These are phyloP conservation scores for Philaethria dido DNA, from an alignment of 2,888 invertebrate genomes.

Conservation along the genomic window DNA sequence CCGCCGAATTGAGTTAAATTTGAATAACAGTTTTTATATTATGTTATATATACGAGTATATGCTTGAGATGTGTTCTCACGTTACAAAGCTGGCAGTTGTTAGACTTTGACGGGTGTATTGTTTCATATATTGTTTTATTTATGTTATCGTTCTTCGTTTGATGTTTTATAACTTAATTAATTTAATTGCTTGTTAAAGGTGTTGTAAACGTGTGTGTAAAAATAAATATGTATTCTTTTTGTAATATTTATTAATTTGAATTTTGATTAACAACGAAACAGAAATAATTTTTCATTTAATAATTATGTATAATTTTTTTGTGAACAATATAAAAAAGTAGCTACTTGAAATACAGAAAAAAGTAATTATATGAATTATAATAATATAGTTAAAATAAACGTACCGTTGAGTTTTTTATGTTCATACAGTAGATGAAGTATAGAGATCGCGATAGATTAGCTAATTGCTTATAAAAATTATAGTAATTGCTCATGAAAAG, in stretches of 20 bases:
- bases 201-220: conserved; percentile 1
- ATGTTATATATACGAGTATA: background rate
- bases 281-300: background rate
- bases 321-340: no score
- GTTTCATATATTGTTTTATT: conserved; percentile 10
- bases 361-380: no score
- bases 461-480: no score
- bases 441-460: no score
- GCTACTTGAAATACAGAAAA: no score
- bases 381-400: no score
- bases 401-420: no score
- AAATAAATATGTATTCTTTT: conserved; percentile 1
- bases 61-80: background rate
- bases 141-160: conserved; percentile 8
- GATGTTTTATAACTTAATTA: conserved; percentile 22
- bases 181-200: conserved; percentile 19
- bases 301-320: no score
- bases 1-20: no score
- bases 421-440: no score
- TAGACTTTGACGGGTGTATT: background rate
- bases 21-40: no score
- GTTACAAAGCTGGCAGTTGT: background rate
- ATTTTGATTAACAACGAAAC: background rate
- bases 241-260: background rate
- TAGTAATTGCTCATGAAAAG: no score